Percentiles rank a stretch among this genome's conserved stretches.
Conservation (phyloP, 2,797 vertebrate genomes). For the Allobates femoralis region DNA sequence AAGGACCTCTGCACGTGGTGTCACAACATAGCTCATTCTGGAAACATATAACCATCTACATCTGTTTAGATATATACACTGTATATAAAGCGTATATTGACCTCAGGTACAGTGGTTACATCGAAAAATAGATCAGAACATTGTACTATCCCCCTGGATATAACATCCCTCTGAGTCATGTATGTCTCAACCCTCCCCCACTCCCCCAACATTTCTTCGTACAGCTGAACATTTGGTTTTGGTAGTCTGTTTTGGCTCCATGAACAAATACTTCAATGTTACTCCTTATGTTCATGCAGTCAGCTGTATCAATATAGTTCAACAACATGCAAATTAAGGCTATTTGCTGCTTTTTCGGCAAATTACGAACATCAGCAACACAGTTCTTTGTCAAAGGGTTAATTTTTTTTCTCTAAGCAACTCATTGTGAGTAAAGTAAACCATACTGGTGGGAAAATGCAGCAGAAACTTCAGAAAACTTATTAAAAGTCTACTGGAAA, state of each 20-base stretch:
- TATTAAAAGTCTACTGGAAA: neutral
- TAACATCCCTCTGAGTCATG: constrained; percentile 46
- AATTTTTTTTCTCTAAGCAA: constrained; percentile 24
- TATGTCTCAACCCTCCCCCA: constrained; percentile 46
- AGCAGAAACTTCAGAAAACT: neutral
- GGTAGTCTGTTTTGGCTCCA: constrained; percentile 48
- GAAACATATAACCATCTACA: neutral
- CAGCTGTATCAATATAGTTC: constrained; percentile 47
- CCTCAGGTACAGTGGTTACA: neutral
- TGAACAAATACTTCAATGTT: constrained; percentile 58
- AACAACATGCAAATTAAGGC: neutral
- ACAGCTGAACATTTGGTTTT: constrained; percentile 47
- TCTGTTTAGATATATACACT: neutral
- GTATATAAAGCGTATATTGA: neutral
- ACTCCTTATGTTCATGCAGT: constrained; percentile 9
- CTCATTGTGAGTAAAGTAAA: constrained; percentile 39
- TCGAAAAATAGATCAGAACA: neutral
- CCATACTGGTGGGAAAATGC: neutral
- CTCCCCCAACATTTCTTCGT: constrained; percentile 52
- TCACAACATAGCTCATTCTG: too few relatives aligned
- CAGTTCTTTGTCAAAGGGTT: constrained; percentile 14
- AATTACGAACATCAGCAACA: neutral
- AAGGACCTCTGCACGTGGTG: too few relatives aligned
- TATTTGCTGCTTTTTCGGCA: neutral
- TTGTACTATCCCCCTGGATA: constrained; percentile 29